Evolutionary conservation across 2,888 invertebrate genomes (phyloP).

Genomic region (Junonia oenone): DNA sequence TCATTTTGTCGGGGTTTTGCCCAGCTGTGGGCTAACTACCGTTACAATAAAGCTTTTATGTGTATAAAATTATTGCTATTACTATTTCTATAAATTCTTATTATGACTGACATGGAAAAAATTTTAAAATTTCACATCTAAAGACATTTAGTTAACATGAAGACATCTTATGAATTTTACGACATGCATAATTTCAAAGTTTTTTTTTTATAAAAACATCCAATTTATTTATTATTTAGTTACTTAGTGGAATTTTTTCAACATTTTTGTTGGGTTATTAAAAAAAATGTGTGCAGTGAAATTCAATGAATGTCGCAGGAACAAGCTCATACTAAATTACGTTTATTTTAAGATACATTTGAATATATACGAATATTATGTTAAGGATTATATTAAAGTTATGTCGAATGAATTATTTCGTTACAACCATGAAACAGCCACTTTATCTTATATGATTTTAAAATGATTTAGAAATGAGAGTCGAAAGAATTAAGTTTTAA

Average conservation of each 20-base stretch:
- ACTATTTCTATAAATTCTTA: too few species aligned
- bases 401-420: neutral
- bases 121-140: too few species aligned
- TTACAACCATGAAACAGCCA: neutral
- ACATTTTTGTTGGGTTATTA: neutral
- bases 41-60: too few species aligned
- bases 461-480: neutral
- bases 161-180: too few species aligned
- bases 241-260: neutral
- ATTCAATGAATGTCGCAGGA: conserved; percentile 11
- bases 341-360: conserved; percentile 21
- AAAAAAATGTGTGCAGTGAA: neutral
- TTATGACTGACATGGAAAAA: too few species aligned
- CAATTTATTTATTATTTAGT: neutral
- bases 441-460: neutral
- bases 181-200: neutral
- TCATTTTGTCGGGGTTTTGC: too few species aligned
- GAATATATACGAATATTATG: conserved; percentile 15
- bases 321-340: conserved; percentile 25
- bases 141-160: too few species aligned
- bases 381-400: neutral
- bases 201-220: too few species aligned
- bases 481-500: neutral
- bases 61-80: too few species aligned
- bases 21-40: too few species aligned